Evolutionary conservation across 2,797 vertebrate species (phyloP).

Genomic region (Peromyscus aztecus): DNA sequence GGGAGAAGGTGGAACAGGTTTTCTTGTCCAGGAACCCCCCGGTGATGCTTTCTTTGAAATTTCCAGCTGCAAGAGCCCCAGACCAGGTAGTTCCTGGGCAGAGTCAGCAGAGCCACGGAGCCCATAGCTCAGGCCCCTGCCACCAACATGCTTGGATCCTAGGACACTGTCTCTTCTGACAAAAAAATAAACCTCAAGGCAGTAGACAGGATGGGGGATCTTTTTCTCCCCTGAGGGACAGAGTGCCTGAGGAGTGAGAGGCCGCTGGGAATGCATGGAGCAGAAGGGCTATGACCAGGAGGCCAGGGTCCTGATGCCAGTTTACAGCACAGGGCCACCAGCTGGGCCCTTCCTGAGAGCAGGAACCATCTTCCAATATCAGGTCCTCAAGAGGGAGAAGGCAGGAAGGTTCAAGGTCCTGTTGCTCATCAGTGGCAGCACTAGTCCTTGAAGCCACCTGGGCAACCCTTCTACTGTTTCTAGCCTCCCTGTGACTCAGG

Average conservation of each 20-base stretch:
- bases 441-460: too few relatives aligned
- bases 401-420: too few relatives aligned
- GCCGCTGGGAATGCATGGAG: neutral
- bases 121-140: neutral
- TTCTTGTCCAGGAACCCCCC: rapidly evolving
- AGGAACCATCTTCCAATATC: rapidly evolving
- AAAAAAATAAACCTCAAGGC: neutral
- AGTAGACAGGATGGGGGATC: neutral
- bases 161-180: neutral
- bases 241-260: neutral
- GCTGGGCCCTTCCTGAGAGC: neutral
- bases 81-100: neutral
- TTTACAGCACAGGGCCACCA: neutral
- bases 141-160: too few relatives aligned
- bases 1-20: neutral
- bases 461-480: neutral
- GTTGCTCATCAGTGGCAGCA: too few relatives aligned
- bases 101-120: too few relatives aligned
- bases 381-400: neutral
- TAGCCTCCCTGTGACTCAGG: neutral
- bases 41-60: neutral
- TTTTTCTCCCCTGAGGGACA: neutral
- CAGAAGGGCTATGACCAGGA: neutral
- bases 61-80: neutral
- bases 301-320: neutral